Base-by-base conservation (phyloP, 2,113 vertebrate species). In the Chlorocebus sabaeus region DNA sequence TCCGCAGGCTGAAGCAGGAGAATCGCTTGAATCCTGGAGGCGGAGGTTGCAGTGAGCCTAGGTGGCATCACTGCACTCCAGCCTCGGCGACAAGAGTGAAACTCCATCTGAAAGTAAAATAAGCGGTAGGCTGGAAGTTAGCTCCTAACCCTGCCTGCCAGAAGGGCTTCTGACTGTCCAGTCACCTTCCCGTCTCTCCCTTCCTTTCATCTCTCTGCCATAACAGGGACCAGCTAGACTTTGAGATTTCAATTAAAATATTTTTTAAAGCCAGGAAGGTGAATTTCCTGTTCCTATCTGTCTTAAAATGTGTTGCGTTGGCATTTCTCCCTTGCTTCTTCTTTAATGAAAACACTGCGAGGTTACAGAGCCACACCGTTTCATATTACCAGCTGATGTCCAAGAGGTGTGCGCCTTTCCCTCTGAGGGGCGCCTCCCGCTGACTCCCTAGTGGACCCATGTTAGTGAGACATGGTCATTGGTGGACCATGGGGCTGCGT, bases 381-480 rank as follows among this genome's bases (percentile, higher is more conserved):
- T 16, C 13, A 10, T 3, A 8, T 27, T 11, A 9, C 1, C 5
- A 2, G 9, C 7, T 22, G 9, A 6, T 59, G 35, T 25, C 27
- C 22, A 76, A 6, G 12, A 7, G 22, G 5, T 12, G 5, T 30
- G 3, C 12, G 8, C 67, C 27, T 20, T 45, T 45, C 23, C 17
- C 40, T 86, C 7, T 0, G 6, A 30, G n/a, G 20, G 16, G 13
- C 20, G 22, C 59, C 64, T 45, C 8, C 64, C 11, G 4, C 3
- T 4, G 5, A 30, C 38, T 45, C 83, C 32, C 12, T 6, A 3
- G 11, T 3, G 6, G 20, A 38, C 35, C n/a, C 4, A 3, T 8
- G 0, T 9, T n/a, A 38, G 4, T 35, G 30, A 78, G 57, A 76
- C 0, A 0, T 11, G 12, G 4, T 27, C 17, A 45, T 43, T n/a